Percentiles rank a stretch among this genome's conserved stretches.
phyloP scores from a whole-genome alignment of 92 coral and sea anemone species.

The Blastomussa wellsi region DNA sequence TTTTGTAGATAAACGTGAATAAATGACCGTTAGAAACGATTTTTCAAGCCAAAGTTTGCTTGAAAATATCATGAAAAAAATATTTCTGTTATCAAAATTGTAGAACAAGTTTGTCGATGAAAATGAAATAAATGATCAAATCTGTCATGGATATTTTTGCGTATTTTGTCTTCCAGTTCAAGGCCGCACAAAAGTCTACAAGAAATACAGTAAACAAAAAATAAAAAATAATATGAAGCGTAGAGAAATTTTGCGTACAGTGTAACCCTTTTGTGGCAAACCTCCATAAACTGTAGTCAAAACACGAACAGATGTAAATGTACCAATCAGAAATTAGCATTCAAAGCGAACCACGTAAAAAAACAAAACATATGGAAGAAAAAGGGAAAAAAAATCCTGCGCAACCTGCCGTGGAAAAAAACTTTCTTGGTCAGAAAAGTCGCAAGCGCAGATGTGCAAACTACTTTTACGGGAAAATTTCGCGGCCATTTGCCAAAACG shows the following conservation, averaged over 20 bases:
- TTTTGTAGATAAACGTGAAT: background rate
- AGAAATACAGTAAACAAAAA: background rate
- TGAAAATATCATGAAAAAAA: background rate
- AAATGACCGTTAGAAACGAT: background rate
- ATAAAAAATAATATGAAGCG: background rate
- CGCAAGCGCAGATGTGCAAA: no score
- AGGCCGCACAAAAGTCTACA: no score
- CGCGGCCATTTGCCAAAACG: no score
- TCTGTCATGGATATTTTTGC: background rate
- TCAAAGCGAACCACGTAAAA: no score
- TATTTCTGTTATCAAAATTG: background rate
- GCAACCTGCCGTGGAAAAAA: no score
- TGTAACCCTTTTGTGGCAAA: background rate
- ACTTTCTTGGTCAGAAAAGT: no score
- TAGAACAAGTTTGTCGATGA: background rate
- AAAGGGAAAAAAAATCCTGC: no score
- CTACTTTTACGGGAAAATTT: no score
- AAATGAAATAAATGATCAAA: constrained; percentile 1
- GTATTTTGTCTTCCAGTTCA: no score
- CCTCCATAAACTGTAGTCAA: background rate
- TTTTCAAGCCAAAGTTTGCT: background rate
- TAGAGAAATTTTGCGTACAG: background rate
- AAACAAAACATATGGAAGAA: no score
- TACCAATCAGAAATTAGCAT: background rate
- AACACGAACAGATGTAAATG: background rate